Evolutionary conservation across 2,888 invertebrate genomes (phyloP).

Genomic region (Meiosimyza platycephala): DNA sequence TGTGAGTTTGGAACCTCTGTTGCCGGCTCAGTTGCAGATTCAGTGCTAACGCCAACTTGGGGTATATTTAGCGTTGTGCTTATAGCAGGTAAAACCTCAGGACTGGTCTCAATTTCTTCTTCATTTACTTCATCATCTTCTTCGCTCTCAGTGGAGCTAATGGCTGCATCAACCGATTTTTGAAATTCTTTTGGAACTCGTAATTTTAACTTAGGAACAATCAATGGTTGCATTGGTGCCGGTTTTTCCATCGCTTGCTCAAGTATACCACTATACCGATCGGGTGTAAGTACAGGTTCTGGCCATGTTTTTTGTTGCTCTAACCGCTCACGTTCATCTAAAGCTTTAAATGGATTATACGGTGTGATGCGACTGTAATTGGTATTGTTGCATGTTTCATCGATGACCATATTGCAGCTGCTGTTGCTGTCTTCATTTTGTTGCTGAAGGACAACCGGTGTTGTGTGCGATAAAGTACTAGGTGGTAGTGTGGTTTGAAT

Average conservation of each 20-base stretch:
- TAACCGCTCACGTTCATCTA: constrained; percentile 46
- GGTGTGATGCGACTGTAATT: constrained; percentile 34
- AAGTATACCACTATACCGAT: constrained; percentile 25
- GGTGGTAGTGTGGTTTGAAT: constrained; percentile 9
- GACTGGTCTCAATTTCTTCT: constrained; percentile 22
- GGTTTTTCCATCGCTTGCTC: constrained; percentile 37
- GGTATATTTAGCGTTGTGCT: constrained; percentile 42
- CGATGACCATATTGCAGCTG: constrained; percentile 55
- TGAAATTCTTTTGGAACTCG: constrained; percentile 74
- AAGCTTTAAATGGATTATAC: constrained; percentile 45
- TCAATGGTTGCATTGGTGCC: constrained; percentile 50
- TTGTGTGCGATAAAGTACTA: background rate
- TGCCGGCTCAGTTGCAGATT: constrained; percentile 45
- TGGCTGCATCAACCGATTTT: constrained; percentile 64
- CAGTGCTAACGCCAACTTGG: constrained; percentile 42
- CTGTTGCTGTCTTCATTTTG: constrained; percentile 52
- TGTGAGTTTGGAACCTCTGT: constrained; percentile 40
- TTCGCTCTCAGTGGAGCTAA: constrained; percentile 63
- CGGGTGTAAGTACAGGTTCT: constrained; percentile 35
- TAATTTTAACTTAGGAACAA: constrained; percentile 77
- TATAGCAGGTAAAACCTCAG: background rate
- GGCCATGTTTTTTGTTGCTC: constrained; percentile 32
- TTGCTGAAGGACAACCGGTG: background rate
- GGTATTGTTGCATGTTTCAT: constrained; percentile 49
- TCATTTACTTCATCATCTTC: constrained; percentile 55